phyloP scores from a whole-genome alignment of 2,113 vertebrate species.

The Gymnorhina tibicen region DNA sequence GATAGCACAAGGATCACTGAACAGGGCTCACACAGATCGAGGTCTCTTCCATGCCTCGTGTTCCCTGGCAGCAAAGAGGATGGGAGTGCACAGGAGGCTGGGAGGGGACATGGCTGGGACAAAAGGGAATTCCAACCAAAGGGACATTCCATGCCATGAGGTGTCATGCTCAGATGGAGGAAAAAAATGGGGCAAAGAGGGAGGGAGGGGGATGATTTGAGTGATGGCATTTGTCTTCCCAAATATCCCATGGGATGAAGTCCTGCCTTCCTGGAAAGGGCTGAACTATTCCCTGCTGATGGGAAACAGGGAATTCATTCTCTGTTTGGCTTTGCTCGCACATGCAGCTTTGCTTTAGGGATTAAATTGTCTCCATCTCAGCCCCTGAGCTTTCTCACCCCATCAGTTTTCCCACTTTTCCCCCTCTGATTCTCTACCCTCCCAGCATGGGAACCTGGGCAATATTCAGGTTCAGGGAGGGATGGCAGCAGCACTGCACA shows the following conservation, averaged over 20 bases:
- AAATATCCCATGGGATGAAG: neutral
- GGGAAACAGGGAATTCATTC: neutral
- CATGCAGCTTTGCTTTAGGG: neutral
- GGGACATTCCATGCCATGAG: no score
- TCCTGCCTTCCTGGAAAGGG: neutral
- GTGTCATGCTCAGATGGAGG: neutral
- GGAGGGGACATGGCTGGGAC: no score
- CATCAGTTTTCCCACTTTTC: neutral
- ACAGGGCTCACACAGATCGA: no score
- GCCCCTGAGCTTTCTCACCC: neutral
- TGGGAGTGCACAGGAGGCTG: no score
- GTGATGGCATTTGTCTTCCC: neutral
- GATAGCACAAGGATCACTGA: no score
- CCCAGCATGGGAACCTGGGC: neutral
- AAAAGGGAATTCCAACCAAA: no score
- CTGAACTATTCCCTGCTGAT: neutral
- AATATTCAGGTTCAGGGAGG: neutral
- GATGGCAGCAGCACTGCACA: neutral
- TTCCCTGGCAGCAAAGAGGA: no score
- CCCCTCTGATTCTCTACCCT: neutral
- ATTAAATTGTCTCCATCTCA: neutral
- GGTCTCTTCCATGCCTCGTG: no score
- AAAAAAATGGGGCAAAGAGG: neutral
- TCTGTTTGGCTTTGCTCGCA: neutral
- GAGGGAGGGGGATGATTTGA: rapidly evolving